Percentiles rank a stretch among this genome's conserved stretches.
Conservation (phyloP, 2,888 invertebrate species). For the Charanyca ferruginea region DNA sequence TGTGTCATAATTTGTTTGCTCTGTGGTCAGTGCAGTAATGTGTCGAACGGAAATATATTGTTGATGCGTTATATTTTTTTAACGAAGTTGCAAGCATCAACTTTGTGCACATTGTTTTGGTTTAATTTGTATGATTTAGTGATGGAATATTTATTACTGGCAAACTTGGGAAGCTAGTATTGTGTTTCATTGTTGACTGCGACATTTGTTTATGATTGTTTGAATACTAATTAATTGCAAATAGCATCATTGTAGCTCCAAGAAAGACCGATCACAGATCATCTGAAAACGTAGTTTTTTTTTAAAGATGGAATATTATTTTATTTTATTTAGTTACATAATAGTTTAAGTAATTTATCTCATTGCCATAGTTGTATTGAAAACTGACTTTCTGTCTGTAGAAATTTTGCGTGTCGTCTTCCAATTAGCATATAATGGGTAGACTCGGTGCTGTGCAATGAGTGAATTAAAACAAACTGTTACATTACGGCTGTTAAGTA, state of each 20-base stretch:
- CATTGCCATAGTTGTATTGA: constrained; percentile 38
- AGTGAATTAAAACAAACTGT: constrained; percentile 80
- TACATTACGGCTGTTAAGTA: constrained; percentile 76
- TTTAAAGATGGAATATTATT: not conserved
- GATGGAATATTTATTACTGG: not conserved
- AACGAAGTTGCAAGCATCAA: not conserved
- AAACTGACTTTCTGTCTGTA: constrained; percentile 71
- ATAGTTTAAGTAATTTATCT: constrained; percentile 20
- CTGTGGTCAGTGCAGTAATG: constrained; percentile 6
- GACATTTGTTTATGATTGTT: not conserved
- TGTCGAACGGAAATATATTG: constrained; percentile 9
- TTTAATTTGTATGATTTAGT: not conserved
- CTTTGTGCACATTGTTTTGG: not conserved
- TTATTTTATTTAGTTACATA: constrained; percentile 10
- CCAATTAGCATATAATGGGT: constrained; percentile 84
- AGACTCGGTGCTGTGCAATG: constrained; percentile 71
- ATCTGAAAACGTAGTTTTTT: not conserved
- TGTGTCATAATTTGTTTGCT: constrained; percentile 32
- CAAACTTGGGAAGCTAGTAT: not conserved
- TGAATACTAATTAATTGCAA: not conserved
- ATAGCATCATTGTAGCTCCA: not conserved
- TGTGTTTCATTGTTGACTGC: no score
- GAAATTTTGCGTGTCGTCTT: constrained; percentile 80
- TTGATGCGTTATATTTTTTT: not conserved
- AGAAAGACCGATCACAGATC: not conserved